phyloP scores from a whole-genome alignment of 2,888 invertebrate genomes.

The Quadriops clusia region DNA sequence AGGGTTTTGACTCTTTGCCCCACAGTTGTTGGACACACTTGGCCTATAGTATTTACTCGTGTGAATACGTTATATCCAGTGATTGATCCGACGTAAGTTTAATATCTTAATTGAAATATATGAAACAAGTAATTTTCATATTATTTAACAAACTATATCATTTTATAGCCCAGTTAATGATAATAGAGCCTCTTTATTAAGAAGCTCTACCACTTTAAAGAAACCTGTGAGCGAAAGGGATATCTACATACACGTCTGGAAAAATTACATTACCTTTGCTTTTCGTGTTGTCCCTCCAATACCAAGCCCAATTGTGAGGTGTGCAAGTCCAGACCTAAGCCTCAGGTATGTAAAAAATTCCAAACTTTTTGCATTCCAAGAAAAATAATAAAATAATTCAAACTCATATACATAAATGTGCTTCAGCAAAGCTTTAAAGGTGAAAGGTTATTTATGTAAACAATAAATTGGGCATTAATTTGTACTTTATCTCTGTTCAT shows the following conservation, averaged over 20 bases:
- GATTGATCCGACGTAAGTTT: conserved; percentile 82
- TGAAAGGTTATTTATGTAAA: too few relatives aligned
- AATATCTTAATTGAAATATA: conserved; percentile 9
- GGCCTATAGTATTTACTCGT: conserved; percentile 89
- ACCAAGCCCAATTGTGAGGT: conserved; percentile 74
- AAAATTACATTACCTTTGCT: conserved; percentile 92
- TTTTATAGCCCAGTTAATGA: conserved; percentile 78
- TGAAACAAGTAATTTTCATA: conserved; percentile 10
- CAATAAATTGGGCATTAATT: too few relatives aligned
- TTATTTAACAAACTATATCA: too few relatives aligned
- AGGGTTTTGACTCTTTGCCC: conserved; percentile 75
- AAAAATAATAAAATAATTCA: too few relatives aligned
- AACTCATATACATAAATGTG: too few relatives aligned
- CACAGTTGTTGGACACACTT: conserved; percentile 78
- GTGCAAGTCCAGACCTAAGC: conserved; percentile 86
- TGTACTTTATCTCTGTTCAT: too few relatives aligned
- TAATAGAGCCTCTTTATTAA: conserved; percentile 85
- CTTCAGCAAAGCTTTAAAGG: too few relatives aligned
- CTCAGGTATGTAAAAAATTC: conserved; percentile 66
- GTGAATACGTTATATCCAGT: conserved; percentile 84
- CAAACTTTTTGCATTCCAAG: too few relatives aligned
- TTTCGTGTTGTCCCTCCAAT: conserved; percentile 92
- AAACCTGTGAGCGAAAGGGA: conserved; percentile 90
- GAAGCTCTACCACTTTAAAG: conserved; percentile 76
- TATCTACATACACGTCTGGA: conserved; percentile 93